Base-by-base conservation (phyloP, 1,140 invertebrate species). In the Drosophila melanica region DNA sequence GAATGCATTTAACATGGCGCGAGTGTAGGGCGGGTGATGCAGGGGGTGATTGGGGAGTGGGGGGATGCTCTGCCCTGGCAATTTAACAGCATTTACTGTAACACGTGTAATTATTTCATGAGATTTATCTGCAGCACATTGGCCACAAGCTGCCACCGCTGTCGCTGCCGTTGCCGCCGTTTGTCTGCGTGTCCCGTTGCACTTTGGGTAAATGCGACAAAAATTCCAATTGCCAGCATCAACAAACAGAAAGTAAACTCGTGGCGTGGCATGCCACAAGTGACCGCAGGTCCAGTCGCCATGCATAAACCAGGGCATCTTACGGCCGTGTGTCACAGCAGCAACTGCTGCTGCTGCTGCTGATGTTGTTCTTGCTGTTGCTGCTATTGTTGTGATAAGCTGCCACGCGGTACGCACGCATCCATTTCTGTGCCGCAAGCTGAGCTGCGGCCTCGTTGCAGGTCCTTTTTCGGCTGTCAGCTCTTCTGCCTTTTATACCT, bases 101-200 rank as follows among this genome's bases (percentile, higher is more conserved):
- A 90, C 89, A 90, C 90, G 84, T 91, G 90, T 91, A 90, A 91
- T 91, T 91, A 91, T 91, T 91, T 91, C 81, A 91, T 90, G 90
- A 91, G 90, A 91, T 91, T 91, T 90, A 91, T 91, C 90, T 91
- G 90, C 85, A 91, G 79, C 81, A 82, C 66, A 51, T 60, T 66
- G 62, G 75, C 58, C 60, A 69, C 59, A 68, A 68, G 75, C 63
- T 69, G 64, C 64, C 42, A 55, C 42, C 39, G 60, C 57, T 33
- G 58, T 20, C 16, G 57, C 45, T 16, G 73, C 45, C 23, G 73
- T 42, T 55, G 67, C 59, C 55, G 18, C 20, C 45, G 45, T 47
- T 47, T 47, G 18, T 18, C 20, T 39, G 23, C 54, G 27, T 74
- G 54, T 64, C 78, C 60, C 51, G 81, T 65, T 81, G 82, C 87